phyloP scores from a whole-genome alignment of 92 coral and sea anemone genomes.

The Isaurus tuberculatus region DNA sequence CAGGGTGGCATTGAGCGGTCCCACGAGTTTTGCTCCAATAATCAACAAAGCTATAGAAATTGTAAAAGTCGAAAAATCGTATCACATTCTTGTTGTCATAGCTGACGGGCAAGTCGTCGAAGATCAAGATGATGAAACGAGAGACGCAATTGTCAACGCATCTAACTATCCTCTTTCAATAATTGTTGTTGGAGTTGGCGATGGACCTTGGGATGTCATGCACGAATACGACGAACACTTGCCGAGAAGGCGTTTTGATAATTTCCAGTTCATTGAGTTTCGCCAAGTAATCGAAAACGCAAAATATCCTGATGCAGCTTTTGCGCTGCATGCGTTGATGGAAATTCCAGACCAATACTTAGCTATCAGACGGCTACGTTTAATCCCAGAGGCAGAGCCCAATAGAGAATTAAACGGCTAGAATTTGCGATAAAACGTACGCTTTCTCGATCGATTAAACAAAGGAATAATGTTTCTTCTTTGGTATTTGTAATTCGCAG shows the following conservation, averaged over 20 bases:
- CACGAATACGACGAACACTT: conserved; percentile 86
- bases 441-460: conserved; percentile 1
- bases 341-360: conserved; percentile 96
- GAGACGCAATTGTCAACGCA: conserved; percentile 90
- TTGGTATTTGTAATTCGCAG: background rate
- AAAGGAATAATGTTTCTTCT: conserved; percentile 5
- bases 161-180: conserved; percentile 90
- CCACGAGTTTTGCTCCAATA: conserved; percentile 94
- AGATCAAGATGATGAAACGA: conserved; percentile 82
- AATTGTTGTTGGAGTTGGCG: conserved; percentile 95
- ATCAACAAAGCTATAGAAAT: conserved; percentile 90
- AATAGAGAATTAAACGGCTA: conserved; percentile 37
- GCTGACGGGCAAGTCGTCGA: conserved; percentile 98
- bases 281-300: conserved; percentile 64
- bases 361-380: conserved; percentile 76
- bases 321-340: conserved; percentile 94
- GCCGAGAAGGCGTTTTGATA: conserved; percentile 92
- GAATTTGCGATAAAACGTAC: conserved; percentile 6
- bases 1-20: conserved; percentile 90
- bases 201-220: conserved; percentile 99
- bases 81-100: conserved; percentile 82
- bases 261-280: conserved; percentile 95
- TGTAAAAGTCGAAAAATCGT: conserved; percentile 67
- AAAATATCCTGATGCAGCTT: conserved; percentile 84
- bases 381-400: conserved; percentile 47